Base-by-base conservation (phyloP, 2,888 invertebrate species). In the Drosophila mercatorum region DNA sequence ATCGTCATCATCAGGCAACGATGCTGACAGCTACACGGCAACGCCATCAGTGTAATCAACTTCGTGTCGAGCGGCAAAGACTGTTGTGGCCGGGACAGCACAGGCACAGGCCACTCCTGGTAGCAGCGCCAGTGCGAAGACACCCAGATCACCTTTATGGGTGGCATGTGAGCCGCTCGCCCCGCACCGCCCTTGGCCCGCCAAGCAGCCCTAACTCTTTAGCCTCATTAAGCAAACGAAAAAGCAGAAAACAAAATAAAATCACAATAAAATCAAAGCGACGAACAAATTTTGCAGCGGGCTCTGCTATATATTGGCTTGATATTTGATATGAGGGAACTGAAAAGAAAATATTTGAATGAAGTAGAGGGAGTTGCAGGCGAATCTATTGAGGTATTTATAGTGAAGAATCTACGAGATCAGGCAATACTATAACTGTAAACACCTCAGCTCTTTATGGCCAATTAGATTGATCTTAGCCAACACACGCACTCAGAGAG, bases 11-110 rank as follows among this genome's bases (percentile, higher is more conserved):
- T 85, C 90, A 85, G 88, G 88, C 90, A 88, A 83, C 88, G 72
- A 77, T 83, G 86, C 79, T 90, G 88, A 89, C 88, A 89, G 90
- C 80, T 74, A 90, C 88, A 90, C 89, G 83, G 90, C 90, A 88
- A 85, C 81, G 81, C 88, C 90, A 89, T 87, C 90, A 88, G 79
- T 77, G 90, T 88, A 90, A 90, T 89, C 90, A 90, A 88, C 90
- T 81, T 77, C 70, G 77, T 83, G 81, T 82, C 78, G 79, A 75
- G 81, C 62, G 58, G 78, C 52, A 62, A 68, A 66, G 59, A 52
- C 65, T 52, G 60, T 26, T 59, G 63, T 10, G n/a, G 59, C 65
- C 53, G 62, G 40, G 22, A 62, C 56, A 63, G 75, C 34, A 51
- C 5, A 17, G 26, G 26, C 31, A 26, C 34, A 47, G 68, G 52